phyloP scores from a whole-genome alignment of 2,888 invertebrate species.

The Sympetrum striolatum region DNA sequence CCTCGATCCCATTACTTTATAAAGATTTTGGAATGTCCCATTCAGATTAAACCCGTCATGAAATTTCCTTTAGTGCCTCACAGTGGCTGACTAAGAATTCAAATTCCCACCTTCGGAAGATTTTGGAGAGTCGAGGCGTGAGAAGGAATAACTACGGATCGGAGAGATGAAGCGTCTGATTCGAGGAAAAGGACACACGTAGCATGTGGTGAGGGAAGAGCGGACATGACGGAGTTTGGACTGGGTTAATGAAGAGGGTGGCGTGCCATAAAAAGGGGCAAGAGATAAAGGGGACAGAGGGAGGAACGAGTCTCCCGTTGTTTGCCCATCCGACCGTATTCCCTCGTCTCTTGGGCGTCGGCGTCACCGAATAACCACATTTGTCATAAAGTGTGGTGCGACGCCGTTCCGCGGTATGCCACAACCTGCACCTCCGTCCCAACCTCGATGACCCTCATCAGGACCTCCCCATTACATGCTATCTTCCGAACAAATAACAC shows the following conservation, averaged over 20 bases:
- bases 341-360: constrained; percentile 35
- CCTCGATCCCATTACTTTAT: no score
- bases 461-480: neutral
- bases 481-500: neutral
- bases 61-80: no score
- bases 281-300: neutral
- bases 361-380: constrained; percentile 3
- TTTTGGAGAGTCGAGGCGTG: neutral
- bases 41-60: no score
- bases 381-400: constrained; percentile 4
- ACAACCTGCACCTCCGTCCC: neutral
- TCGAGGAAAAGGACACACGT: neutral
- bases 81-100: no score
- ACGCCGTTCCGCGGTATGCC: neutral
- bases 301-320: constrained; percentile 6
- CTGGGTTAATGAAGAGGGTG: constrained; percentile 20
- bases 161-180: neutral
- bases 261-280: constrained; percentile 3
- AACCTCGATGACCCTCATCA: neutral
- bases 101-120: neutral
- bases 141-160: neutral
- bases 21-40: no score
- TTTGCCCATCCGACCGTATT: constrained; percentile 2
- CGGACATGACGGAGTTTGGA: neutral
- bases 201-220: neutral